Base-by-base conservation (phyloP, 2,888 invertebrate genomes). In the Catocala nupta region DNA sequence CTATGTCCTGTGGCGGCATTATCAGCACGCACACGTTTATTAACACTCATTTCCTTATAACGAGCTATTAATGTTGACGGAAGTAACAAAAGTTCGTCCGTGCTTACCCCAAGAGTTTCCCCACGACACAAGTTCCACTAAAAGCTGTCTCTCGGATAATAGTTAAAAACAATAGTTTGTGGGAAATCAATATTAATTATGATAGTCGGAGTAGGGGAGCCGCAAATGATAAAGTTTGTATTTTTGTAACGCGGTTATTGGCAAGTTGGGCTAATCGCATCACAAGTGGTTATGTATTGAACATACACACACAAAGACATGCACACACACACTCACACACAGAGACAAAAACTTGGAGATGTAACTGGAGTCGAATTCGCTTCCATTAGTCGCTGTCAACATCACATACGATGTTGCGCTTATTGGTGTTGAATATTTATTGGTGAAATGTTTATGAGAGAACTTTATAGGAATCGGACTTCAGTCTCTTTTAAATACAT, bases 151-250 rank as follows among this genome's bases (percentile, higher is more conserved):
- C 48, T 25, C 47, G 36, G 55, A 52, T 49, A 55, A 34, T 68
- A 62, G 62, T 73, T 65, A 60, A 60, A 55, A 68, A 81, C 78
- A 76, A 81, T 74, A 78, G 72, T 63, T 63, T 66, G 47, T 48
- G 36, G 56, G 59, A 51, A 66, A 73, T 82, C 80, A 74, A 79
- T 81, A 82, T 77, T 77, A 75, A 75, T 78, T 71, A 70, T 45
- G 43, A 10, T 8, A 43, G 48, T 25, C 25, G 16, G 36, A 11
- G 50, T 25, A 42, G 36, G 55, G 39, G 63, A 55, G 53, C 74
- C 71, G 78, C 80, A 75, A 80, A 84, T 81, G 81, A 75, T 73
- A 70, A 84, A 86, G 82, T 86, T 86, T 66, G 71, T 78, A 75
- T 74, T 81, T 51, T 72, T 75, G 71, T 80, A 83, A 81, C 75